Conservation (phyloP, 2,888 invertebrate genomes). For the Andricus curvator region DNA sequence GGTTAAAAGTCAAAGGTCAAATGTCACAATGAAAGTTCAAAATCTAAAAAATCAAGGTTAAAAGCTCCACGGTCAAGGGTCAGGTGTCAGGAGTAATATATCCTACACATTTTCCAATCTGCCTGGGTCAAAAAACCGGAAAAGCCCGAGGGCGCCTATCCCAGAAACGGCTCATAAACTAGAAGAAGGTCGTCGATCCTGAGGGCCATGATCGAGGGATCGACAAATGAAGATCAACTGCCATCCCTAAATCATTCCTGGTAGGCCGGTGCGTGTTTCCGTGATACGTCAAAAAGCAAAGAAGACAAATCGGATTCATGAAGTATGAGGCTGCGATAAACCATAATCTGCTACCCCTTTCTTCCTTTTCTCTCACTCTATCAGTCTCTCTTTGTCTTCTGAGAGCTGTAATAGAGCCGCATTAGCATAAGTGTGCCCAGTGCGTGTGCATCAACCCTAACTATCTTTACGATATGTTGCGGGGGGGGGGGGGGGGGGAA, state of each 20-base stretch:
- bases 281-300: conserved; percentile 23
- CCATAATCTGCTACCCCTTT: conserved; percentile 26
- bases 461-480: background rate
- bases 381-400: conserved; percentile 43
- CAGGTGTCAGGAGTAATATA: too few species aligned
- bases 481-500: background rate
- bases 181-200: conserved; percentile 2
- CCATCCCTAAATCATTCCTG: conserved; percentile 50
- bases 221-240: conserved; percentile 66
- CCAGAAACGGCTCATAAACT: background rate
- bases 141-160: background rate
- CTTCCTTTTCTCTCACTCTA: background rate
- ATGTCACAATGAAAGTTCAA: too few species aligned
- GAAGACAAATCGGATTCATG: conserved; percentile 37
- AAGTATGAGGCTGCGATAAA: conserved; percentile 28
- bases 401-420: conserved; percentile 48
- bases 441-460: conserved; percentile 42
- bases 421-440: conserved; percentile 65
- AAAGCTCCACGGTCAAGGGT: too few species aligned
- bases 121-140: conserved; percentile 1
- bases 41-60: too few species aligned
- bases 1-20: too few species aligned
- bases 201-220: conserved; percentile 32
- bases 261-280: conserved; percentile 44
- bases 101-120: too few species aligned